Base-by-base conservation (phyloP, 2,888 invertebrate species). In the Eilema caniola region DNA sequence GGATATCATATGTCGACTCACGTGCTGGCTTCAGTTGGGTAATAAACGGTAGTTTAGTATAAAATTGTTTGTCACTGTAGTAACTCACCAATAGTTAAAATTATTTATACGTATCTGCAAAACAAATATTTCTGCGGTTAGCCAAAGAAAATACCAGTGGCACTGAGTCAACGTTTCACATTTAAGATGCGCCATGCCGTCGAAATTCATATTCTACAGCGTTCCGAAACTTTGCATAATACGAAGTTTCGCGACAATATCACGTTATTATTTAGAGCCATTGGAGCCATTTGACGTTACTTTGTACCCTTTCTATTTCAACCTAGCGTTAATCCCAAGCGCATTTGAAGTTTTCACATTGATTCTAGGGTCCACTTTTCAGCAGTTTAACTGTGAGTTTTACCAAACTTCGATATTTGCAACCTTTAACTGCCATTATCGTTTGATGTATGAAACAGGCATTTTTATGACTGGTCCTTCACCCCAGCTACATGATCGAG, bases 121-220 rank as follows among this genome's bases (percentile, higher is more conserved):
- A 69, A 61, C 33, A 61, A 61, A 65, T 69, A 65, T 47, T 24
- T 64, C 1, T 25, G 47, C 12, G 31, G 28, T 63, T 62, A 69
- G 59, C 47, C 64, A 66, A 61, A 65, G 65, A 69, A 62, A 65
- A 69, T 66, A 37, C 33, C 61, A 10, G 47, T 65, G 20, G n/a
- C n/a, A 56, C 28, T 61, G 61, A 61, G 53, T 65, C 47, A 60
- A 53, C 69, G 24, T 65, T 61, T 60, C 65, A 33, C 10, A 65
- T 69, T 69, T 69, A 37, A 47, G 47, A 47, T 69, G 47, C 56
- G 23, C 23, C 20, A 41, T 25, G 25, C 41, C 25, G 20, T 41
- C 20, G 28, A 53, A 53, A 53, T 41, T 37, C 37, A 31, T 63
- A 28, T 31, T 63, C 14, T 25, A 20, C 62, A 24, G 56, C 25